Evolutionary conservation across 2,113 vertebrate genomes (phyloP), one percentile per base, ranked within the genome.

Genomic region (Candoia aspera): DNA sequence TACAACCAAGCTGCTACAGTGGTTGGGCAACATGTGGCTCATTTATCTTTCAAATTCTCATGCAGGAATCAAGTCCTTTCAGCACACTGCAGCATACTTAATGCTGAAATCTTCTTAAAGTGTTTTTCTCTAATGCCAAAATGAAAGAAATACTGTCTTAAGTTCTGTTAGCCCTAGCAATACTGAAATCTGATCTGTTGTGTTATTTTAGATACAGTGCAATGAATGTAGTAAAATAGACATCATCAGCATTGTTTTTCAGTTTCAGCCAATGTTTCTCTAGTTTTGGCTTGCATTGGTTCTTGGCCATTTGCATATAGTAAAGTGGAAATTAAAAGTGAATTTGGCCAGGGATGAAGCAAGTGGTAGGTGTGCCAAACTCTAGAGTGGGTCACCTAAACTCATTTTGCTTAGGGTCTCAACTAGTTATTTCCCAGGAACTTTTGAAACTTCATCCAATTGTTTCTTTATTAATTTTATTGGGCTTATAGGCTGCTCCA

Each of bases 191-290:
- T 33, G 46, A 59, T 17, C 0, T 0, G 0, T 33, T 49, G 85
- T 90, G 9, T 62, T 93, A 88, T 46, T 73, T 93, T 93, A 84
- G 15, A 33, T 92, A 2, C 1, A 1, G 49, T 86, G 46, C 19
- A 90, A 87, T 83, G 60, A 93, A 91, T 42, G 19, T 49, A 9
- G 55, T 58, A 86, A 93, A 94, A 55, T 24, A 33, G 54, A 59
- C 73, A 46, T 57, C 92, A 91, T 33, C 83, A 90, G 60, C 89
- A 64, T 37, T 26, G 3, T 13, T 87, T 29, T 86, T 2, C 95
- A 89, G 49, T 88, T 6, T 4, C 54, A n/a, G 93, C 84, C 64
- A 93, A 88, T 89, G 55, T 83, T 88, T 84, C 87, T 21, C 42
- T 58, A 26, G 8, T 62, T 24, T 62, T 62, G 24, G 24, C 60